These are phyloP conservation scores for Ptilodon capucinus DNA, from an alignment of 2,888 invertebrate species.

Conservation along the genomic window DNA sequence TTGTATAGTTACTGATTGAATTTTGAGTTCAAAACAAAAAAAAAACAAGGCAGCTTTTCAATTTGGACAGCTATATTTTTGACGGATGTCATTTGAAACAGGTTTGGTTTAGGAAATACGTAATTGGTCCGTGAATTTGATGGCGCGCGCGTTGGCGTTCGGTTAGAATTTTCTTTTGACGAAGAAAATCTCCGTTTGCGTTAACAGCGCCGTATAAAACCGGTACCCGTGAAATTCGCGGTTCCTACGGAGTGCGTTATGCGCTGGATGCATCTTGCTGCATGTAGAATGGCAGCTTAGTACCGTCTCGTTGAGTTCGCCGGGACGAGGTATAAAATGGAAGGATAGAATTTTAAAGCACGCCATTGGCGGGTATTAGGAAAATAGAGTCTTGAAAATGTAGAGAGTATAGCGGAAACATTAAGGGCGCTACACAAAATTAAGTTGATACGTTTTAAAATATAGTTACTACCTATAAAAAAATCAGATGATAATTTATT, in stretches of 20 bases:
- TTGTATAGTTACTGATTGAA: too few species aligned
- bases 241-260: constrained; percentile 45
- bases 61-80: too few species aligned
- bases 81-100: too few species aligned
- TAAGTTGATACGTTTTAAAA: not conserved
- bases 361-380: constrained; percentile 18
- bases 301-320: constrained; percentile 31
- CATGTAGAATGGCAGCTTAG: constrained; percentile 37
- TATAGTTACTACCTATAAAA: too few species aligned
- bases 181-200: constrained; percentile 65
- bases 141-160: constrained; percentile 44
- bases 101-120: too few species aligned
- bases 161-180: constrained; percentile 60
- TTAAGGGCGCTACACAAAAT: not conserved
- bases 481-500: too few species aligned
- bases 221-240: constrained; percentile 76
- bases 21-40: too few species aligned
- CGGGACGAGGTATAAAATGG: constrained; percentile 19
- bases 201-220: constrained; percentile 53
- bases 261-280: constrained; percentile 44
- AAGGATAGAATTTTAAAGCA: constrained; percentile 27
- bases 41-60: too few species aligned
- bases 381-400: constrained; percentile 23
- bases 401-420: constrained; percentile 1
- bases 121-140: too few species aligned